Evolutionary conservation across 2,797 vertebrate genomes (phyloP).

Genomic region (Mormyrops attenuatus): DNA sequence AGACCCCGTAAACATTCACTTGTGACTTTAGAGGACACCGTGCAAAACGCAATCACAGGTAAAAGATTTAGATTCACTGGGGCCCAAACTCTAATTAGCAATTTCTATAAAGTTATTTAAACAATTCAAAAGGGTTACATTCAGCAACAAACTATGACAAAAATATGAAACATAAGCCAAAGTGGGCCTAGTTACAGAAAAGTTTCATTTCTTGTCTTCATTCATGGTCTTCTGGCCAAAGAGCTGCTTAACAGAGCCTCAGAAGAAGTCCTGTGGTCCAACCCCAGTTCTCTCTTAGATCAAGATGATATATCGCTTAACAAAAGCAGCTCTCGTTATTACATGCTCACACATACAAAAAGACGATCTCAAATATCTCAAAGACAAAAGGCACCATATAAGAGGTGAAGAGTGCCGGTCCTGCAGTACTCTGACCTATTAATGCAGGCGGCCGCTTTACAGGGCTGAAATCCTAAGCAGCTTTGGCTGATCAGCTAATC

Average conservation of each 20-base stretch:
- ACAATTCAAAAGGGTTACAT: background rate
- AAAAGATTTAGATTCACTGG: background rate
- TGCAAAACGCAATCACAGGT: background rate
- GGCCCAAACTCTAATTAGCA: background rate
- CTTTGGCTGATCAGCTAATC: background rate
- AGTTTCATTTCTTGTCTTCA: background rate
- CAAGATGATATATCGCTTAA: background rate
- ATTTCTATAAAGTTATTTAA: background rate
- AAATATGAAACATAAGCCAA: background rate
- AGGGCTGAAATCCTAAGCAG: background rate
- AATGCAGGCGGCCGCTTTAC: background rate
- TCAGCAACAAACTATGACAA: background rate
- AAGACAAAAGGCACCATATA: background rate
- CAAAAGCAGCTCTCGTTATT: background rate
- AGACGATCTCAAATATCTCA: background rate
- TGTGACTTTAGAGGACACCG: background rate
- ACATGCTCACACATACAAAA: background rate
- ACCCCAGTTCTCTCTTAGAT: background rate
- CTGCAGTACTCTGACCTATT: background rate
- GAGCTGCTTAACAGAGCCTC: too few relatives aligned
- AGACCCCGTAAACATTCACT: background rate
- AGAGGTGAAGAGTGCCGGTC: background rate
- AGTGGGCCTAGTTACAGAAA: background rate
- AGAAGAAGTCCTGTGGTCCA: background rate
- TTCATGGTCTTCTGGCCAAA: background rate